Percentiles rank a stretch among this genome's conserved stretches.
phyloP scores from a whole-genome alignment of 1,140 invertebrate species.

The Lordiphosa mommai region DNA sequence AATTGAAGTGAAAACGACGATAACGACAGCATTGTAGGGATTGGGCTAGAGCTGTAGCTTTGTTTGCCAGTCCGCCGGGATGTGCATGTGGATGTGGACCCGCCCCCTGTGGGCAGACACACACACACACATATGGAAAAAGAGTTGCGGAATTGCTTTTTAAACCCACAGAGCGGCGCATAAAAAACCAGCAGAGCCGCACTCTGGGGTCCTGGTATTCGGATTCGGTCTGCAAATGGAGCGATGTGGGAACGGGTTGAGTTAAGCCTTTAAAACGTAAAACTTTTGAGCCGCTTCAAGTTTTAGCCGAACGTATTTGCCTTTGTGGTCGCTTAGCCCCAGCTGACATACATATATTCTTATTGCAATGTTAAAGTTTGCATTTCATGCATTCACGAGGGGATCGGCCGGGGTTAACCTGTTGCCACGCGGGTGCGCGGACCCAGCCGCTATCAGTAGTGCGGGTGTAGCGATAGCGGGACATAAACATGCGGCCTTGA shows the following conservation, averaged over 20 bases:
- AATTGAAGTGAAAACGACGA: conserved; percentile 79
- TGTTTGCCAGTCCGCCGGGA: conserved; percentile 61
- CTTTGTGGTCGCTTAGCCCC: conserved; percentile 42
- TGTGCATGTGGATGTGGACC: conserved; percentile 24
- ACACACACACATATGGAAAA: conserved; percentile 47
- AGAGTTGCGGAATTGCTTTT: conserved; percentile 76
- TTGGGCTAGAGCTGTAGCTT: conserved; percentile 41
- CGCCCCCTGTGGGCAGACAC: neutral
- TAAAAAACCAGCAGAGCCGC: conserved; percentile 58
- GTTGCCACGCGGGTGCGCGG: conserved; percentile 38
- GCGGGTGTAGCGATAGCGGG: conserved; percentile 21
- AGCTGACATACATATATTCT: conserved; percentile 26
- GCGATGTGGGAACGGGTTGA: conserved; percentile 14
- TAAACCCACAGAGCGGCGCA: conserved; percentile 68
- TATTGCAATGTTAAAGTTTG: conserved; percentile 45
- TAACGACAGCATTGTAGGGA: conserved; percentile 77
- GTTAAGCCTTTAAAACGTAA: conserved; percentile 73
- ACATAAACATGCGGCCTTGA: conserved; percentile 47
- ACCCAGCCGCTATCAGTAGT: conserved; percentile 35
- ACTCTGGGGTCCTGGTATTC: conserved; percentile 48
- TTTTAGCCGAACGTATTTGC: conserved; percentile 65
- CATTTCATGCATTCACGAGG: conserved; percentile 35
- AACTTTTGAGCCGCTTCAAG: conserved; percentile 73
- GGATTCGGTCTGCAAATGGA: conserved; percentile 24
- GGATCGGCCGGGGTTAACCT: conserved; percentile 35